These are phyloP conservation scores for Heteractis magnifica DNA, from an alignment of 92 coral and sea anemone genomes.

Conservation along the genomic window DNA sequence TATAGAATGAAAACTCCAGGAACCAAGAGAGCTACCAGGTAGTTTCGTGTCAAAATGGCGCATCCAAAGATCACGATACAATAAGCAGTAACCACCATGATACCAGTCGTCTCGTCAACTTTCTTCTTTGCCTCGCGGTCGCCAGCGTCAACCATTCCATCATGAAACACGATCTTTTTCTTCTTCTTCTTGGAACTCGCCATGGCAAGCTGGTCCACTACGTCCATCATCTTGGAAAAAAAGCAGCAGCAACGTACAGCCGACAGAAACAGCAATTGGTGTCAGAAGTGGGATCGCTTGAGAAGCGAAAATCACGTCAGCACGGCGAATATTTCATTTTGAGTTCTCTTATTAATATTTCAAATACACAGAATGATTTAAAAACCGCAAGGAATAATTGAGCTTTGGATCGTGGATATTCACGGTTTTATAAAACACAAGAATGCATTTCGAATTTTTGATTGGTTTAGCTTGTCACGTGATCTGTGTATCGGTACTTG, in stretches of 20 bases:
- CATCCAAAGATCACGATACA: constrained; percentile 75
- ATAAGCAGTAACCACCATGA: constrained; percentile 58
- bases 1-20: constrained; percentile 80
- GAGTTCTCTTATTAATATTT: not conserved
- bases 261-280: not conserved
- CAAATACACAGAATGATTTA: not conserved
- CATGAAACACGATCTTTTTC: constrained; percentile 72
- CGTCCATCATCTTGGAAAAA: constrained; percentile 68
- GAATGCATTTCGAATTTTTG: no score
- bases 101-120: constrained; percentile 54
- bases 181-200: constrained; percentile 64
- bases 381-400: not conserved
- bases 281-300: not conserved
- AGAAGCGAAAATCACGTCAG: not conserved
- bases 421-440: no score
- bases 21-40: constrained; percentile 83
- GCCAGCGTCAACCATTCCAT: constrained; percentile 86
- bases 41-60: constrained; percentile 82
- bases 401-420: not conserved
- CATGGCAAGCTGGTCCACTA: constrained; percentile 72
- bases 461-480: no score
- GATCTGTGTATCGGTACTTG: no score
- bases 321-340: not conserved
- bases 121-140: constrained; percentile 80
- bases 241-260: not conserved